Evolutionary conservation across 2,113 vertebrate species (phyloP).

Genomic region (Coryphaenoides rupestris): DNA sequence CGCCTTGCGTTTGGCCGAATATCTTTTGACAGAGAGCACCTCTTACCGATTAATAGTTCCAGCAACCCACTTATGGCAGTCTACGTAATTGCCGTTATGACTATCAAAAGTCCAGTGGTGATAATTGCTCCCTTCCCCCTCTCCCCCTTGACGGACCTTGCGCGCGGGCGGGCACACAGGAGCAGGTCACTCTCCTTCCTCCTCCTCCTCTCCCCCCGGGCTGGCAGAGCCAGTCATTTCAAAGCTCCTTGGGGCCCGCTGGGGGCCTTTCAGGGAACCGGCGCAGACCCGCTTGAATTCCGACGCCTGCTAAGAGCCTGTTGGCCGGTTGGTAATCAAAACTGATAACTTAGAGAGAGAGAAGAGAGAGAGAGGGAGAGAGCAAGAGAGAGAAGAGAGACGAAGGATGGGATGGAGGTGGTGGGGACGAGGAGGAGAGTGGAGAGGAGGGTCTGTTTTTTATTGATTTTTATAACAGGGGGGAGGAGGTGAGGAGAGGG

Average conservation of each 20-base stretch:
- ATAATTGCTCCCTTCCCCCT: slow-evolving; percentile 87
- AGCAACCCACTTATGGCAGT: too few relatives aligned
- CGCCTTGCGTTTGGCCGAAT: too few relatives aligned
- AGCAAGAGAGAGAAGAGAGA: slow-evolving; percentile 45
- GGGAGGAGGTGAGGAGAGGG: too few relatives aligned
- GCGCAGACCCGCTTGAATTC: slow-evolving; percentile 85
- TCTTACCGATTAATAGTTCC: too few relatives aligned
- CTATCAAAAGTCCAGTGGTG: slow-evolving; percentile 99
- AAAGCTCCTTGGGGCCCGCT: slow-evolving; percentile 95
- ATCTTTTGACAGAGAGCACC: too few relatives aligned
- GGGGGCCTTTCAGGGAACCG: slow-evolving; percentile 92
- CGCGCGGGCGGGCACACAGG: too few relatives aligned
- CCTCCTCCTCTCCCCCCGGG: slow-evolving; percentile 77
- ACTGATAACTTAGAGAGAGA: slow-evolving; percentile 86
- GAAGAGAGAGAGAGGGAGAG: slow-evolving; percentile 9
- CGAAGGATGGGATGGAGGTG: slow-evolving; percentile 12
- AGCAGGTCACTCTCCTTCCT: slow-evolving; percentile 90
- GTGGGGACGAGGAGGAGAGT: slow-evolving; percentile 42
- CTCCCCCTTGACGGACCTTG: too few relatives aligned
- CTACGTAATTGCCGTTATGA: slow-evolving; percentile 99
- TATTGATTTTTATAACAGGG: too few relatives aligned
- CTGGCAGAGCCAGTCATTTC: slow-evolving; percentile 84
- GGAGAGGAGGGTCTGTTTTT: too few relatives aligned
- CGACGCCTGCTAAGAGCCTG: slow-evolving; percentile 94
- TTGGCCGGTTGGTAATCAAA: slow-evolving; percentile 99